These are phyloP conservation scores for Bombus confusus DNA, from an alignment of 1,140 invertebrate genomes.

Conservation along the genomic window DNA sequence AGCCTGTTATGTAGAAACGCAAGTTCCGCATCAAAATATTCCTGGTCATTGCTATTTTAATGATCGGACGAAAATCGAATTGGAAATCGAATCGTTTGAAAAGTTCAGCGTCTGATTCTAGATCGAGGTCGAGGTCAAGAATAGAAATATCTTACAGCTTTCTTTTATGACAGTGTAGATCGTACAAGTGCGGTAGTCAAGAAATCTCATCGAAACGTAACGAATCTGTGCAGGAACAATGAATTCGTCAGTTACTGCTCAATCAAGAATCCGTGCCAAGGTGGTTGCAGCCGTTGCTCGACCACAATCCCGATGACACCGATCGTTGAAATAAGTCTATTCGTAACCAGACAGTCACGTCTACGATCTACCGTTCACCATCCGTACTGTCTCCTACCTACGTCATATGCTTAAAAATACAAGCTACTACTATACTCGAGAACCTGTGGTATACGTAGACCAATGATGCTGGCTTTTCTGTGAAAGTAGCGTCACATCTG, in stretches of 20 bases:
- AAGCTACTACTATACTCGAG: conserved; percentile 1
- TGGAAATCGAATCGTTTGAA: conserved; percentile 2
- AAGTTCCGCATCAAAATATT: background rate
- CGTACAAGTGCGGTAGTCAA: background rate
- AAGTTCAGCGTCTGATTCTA: background rate
- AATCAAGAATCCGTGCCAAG: conserved; percentile 45
- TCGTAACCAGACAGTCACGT: conserved; percentile 45
- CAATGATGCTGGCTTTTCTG: conserved; percentile 9
- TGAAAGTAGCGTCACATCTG: conserved; percentile 31
- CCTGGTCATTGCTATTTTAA: background rate
- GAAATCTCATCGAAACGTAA: background rate
- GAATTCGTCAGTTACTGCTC: background rate
- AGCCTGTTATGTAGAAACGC: background rate
- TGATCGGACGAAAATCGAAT: background rate
- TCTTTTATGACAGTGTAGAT: background rate
- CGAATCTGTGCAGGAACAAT: background rate
- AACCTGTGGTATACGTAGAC: background rate
- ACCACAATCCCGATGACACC: conserved; percentile 33
- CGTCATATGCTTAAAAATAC: conserved; percentile 49
- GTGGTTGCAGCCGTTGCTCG: conserved; percentile 14
- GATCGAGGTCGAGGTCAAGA: conserved; percentile 7
- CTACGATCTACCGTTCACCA: conserved; percentile 33
- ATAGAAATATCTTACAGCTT: background rate
- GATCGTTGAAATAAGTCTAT: conserved; percentile 52
- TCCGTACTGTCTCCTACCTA: conserved; percentile 15